Evolutionary conservation across 2,797 vertebrate species (phyloP).

Genomic region (Eurystomus glaucurus): DNA sequence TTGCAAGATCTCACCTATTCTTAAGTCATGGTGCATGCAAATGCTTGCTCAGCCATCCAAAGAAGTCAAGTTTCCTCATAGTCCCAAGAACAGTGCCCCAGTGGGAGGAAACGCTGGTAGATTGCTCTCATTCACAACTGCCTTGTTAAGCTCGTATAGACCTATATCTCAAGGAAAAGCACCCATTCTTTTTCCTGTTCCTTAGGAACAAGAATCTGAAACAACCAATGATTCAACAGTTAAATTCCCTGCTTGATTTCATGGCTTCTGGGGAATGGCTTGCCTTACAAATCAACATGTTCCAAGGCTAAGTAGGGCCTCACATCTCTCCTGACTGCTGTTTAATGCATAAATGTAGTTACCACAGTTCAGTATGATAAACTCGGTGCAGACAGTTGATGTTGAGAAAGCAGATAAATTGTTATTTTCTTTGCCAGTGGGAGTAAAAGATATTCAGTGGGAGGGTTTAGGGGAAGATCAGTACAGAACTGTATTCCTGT

Average conservation of each 20-base stretch:
- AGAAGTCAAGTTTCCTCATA: background rate
- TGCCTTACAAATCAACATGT: background rate
- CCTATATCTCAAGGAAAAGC: background rate
- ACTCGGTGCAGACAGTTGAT: background rate
- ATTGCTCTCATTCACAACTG: background rate
- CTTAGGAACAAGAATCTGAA: background rate
- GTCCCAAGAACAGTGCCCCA: background rate
- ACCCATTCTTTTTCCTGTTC: background rate
- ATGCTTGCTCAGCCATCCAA: background rate
- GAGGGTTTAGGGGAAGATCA: background rate
- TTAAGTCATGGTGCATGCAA: background rate
- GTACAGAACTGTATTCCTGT: background rate
- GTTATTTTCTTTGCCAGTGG: background rate
- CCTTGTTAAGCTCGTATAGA: background rate
- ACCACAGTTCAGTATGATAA: background rate
- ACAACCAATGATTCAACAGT: background rate
- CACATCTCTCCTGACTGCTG: background rate
- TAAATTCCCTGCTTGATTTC: slow-evolving; percentile 8
- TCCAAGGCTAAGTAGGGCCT: background rate
- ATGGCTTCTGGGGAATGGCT: background rate
- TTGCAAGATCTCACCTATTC: background rate
- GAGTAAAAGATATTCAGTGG: background rate
- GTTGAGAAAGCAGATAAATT: background rate
- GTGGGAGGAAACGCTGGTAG: background rate
- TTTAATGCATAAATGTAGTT: slow-evolving; percentile 2